Evolutionary conservation across 1,140 invertebrate genomes (phyloP), one percentile per base, ranked within the genome.

Genomic region (Polypedilum vanderplanki): DNA sequence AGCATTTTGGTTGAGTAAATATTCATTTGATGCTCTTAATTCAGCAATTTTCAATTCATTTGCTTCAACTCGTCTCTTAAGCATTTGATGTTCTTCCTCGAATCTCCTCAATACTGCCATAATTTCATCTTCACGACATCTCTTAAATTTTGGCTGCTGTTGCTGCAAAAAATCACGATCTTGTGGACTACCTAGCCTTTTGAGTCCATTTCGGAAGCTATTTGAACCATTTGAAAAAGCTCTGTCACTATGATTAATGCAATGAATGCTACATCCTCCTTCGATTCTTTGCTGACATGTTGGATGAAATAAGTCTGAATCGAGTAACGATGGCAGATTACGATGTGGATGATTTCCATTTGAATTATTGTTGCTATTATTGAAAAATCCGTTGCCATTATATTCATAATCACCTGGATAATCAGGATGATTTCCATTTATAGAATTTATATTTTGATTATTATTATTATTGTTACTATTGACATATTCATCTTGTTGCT

Each of bases 1-100:
- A 9, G 91, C 91, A 81, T 93, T 94, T 83, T 94, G 91, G 77
- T 92, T 90, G 73, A 93, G 79, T 0, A 94, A 84, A 80, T 93
- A 92, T 80, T 93, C 91, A 81, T 93, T 93, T 2, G 91, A 91
- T 7, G 91, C 90, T n/a, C 88, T 89, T 73, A 93, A 80, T 80
- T 91, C 90, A 40, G 86, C 85, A 3, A 89, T 75, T 73, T 74
- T 74, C 12, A 75, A 33, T 74, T 77, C 76, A 46, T 75, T 75
- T 1, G 73, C 73, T 65, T 75, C 76, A 18, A 77, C 75, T 46
- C 76, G 76, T 57, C 76, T 15, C 10, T 75, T 57, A 18, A 77
- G 74, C 41, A 74, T 74, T 40, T 40, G n/a, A 17, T 75, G 75
- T 18, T 77, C 76, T 46, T 77, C 76, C 4, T 77, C 75, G 18